Base-by-base conservation (phyloP, 2,797 vertebrate species). In the Crocodylus rhombifer region DNA sequence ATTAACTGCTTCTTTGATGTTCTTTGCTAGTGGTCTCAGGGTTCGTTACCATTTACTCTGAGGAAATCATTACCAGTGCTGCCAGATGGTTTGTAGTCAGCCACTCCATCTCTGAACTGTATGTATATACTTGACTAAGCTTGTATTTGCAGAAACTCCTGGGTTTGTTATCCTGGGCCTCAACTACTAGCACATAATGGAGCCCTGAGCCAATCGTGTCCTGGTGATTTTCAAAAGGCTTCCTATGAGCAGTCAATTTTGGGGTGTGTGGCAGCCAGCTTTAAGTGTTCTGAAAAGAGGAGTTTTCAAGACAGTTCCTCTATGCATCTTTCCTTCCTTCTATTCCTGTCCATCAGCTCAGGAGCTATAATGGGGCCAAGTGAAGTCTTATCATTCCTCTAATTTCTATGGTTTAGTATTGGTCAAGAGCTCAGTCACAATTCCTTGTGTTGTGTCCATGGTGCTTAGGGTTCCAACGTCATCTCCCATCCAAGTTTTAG, bases 1-100 rank as follows among this genome's bases (percentile, higher is more conserved):
- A 86, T 20, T 73, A 93, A 58, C 78, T 67, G 33, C 30, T 92
- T 56, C 77, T 87, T 88, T 55, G 77, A 86, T 88, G 86, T 81
- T 84, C 12, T 91, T 73, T 87, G 8, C 17, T 89, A 83, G 73
- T 58, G 65, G 14, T 75, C 69, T 33, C 51, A 61, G 42, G 80
- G 56, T 90, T 20, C 1, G 0, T 28, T 89, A 79, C 69, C 69
- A 87, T 63, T 73, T 94, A 55, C 1, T 2, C 55, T 95, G 21
- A 55, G 62, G 86, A 84, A 92, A 51, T 51, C 42, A 51, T 51
- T 51, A 51, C 42, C 42, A 51, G 73, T 86, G 28, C 21, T 89
- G 61, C 26, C 25, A 67, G 28, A 78, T 92, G 85, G 55, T 77
- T 91, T 51, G 42, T 51, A 51, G 42, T 51, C 42, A 51, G 42